These are phyloP conservation scores for Trachelipus rathkii DNA, from an alignment of 1,140 invertebrate genomes.

Conservation along the genomic window DNA sequence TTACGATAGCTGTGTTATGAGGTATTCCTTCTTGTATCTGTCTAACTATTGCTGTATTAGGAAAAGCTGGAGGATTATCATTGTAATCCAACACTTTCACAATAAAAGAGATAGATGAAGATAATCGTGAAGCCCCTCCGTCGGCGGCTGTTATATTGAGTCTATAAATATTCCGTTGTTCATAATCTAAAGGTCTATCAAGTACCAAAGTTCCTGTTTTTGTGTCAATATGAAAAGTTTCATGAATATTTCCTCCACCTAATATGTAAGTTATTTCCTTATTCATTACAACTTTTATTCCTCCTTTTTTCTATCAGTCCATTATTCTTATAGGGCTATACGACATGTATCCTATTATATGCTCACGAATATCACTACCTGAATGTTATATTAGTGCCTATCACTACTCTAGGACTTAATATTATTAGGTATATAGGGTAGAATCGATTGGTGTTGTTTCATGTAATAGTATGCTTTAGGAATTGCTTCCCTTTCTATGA, in stretches of 20 bases:
- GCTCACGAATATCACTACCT: no score
- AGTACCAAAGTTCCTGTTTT: conserved; percentile 76
- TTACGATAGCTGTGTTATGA: conserved; percentile 79
- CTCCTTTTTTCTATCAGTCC: no score
- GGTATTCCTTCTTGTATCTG: conserved; percentile 83
- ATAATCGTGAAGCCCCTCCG: conserved; percentile 73
- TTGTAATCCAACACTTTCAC: conserved; percentile 83
- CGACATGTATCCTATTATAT: no score
- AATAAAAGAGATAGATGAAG: conserved; percentile 71
- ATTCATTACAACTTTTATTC: no score
- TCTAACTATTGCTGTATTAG: conserved; percentile 80
- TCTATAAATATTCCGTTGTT: conserved; percentile 71
- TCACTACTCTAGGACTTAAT: no score
- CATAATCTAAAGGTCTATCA: conserved; percentile 81
- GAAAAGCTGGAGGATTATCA: conserved; percentile 88
- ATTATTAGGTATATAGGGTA: no score
- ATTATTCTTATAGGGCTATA: no score
- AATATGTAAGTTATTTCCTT: conserved; percentile 82
- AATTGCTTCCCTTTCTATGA: no score
- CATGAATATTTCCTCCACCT: conserved; percentile 74
- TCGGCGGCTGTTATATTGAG: conserved; percentile 85
- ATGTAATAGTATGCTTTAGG: no score
- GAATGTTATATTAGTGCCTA: no score
- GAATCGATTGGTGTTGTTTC: no score
- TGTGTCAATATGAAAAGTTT: conserved; percentile 80